These are phyloP conservation scores for Brachyistius frenatus DNA, from an alignment of 2,113 vertebrate genomes.

Conservation along the genomic window DNA sequence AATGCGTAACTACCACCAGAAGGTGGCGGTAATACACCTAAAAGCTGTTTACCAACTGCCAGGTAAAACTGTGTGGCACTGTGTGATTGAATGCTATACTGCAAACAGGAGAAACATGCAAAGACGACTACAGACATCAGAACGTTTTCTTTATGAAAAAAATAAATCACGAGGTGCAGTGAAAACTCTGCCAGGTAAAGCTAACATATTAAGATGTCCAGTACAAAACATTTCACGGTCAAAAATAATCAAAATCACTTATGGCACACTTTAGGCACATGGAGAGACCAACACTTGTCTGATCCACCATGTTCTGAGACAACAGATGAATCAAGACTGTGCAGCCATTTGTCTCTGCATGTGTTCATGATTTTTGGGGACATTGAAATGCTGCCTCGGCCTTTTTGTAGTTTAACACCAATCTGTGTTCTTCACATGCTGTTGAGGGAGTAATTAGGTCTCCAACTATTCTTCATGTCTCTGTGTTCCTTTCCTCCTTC, in stretches of 20 bases:
- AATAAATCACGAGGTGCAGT: no score
- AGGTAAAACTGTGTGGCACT: no score
- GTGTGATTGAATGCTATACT: no score
- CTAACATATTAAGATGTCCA: no score
- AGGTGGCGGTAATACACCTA: no score
- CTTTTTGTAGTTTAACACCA: neutral
- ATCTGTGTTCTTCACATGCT: slow-evolving; percentile 1
- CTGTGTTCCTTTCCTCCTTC: neutral
- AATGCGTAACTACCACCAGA: no score
- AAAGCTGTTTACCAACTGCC: no score
- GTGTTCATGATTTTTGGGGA: slow-evolving; percentile 16
- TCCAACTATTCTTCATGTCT: neutral
- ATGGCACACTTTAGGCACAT: neutral
- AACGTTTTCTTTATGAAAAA: no score
- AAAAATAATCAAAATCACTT: neutral
- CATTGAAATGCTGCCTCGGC: neutral
- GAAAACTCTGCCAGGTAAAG: no score
- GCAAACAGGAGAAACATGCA: no score
- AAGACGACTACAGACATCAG: no score
- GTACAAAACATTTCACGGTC: neutral
- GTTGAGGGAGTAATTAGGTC: neutral
- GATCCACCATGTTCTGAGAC: neutral
- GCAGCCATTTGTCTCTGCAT: slow-evolving; percentile 33
- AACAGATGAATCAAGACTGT: slow-evolving; percentile 10
- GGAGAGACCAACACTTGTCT: neutral